Evolutionary conservation across 2,113 vertebrate species (phyloP).

Genomic region (Acrocephalus arundinaceus): DNA sequence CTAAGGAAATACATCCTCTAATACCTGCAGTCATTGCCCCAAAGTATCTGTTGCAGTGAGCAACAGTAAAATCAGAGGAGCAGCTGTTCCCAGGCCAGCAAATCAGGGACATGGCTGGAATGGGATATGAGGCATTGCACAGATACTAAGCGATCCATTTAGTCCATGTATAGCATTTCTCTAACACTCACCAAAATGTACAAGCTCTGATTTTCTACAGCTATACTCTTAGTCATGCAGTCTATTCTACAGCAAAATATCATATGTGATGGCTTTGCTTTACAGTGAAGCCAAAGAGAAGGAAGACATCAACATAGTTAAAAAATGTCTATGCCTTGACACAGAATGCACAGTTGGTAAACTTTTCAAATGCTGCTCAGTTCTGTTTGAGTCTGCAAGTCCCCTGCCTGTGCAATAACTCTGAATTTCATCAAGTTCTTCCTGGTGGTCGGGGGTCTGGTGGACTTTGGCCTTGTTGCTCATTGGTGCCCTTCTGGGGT

Average conservation of each 20-base stretch:
- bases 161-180: background rate
- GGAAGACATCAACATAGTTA: background rate
- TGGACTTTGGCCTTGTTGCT: background rate
- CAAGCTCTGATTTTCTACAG: background rate
- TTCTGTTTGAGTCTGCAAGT: background rate
- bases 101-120: background rate
- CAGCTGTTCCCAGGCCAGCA: background rate
- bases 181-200: background rate
- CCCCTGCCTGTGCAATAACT: background rate
- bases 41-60: background rate
- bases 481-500: fast-evolving
- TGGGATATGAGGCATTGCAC: background rate
- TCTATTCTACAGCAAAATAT: background rate
- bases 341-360: background rate
- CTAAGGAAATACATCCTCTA: background rate
- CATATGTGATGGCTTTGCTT: background rate
- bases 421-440: background rate
- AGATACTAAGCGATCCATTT: background rate
- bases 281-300: background rate
- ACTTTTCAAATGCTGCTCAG: background rate
- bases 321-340: background rate
- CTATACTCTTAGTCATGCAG: background rate
- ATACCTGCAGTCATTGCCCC: background rate
- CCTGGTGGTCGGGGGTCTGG: background rate
- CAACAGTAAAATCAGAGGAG: background rate